Conservation (phyloP, 2,888 invertebrate genomes). For the Drymonia ruficornis region DNA sequence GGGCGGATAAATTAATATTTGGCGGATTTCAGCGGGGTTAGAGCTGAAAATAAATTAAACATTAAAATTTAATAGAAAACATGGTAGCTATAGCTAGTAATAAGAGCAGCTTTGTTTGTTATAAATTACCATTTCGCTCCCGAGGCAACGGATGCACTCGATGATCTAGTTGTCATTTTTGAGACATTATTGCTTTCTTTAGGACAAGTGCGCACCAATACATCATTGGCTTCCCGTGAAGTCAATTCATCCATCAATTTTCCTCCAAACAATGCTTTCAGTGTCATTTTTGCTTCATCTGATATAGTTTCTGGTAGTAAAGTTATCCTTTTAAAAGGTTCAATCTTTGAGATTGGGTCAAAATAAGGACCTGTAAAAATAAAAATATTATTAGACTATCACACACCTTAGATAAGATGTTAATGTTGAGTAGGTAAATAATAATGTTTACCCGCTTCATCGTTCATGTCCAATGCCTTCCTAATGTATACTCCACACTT, state of each 20-base stretch:
- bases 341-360: slow-evolving; percentile 86
- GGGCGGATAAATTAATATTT: slow-evolving; percentile 93
- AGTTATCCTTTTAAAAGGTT: slow-evolving; percentile 90
- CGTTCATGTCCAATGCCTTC: slow-evolving; percentile 88
- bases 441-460: slow-evolving; percentile 69
- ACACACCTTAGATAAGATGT: background rate
- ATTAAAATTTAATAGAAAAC: slow-evolving; percentile 5
- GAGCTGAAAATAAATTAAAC: slow-evolving; percentile 70
- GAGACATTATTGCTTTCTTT: slow-evolving; percentile 78
- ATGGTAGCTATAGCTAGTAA: slow-evolving; percentile 5
- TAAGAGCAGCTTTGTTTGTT: background rate
- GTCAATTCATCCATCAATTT: slow-evolving; percentile 89
- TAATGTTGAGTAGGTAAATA: background rate
- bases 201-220: slow-evolving; percentile 90
- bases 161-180: slow-evolving; percentile 72
- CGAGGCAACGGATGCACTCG: slow-evolving; percentile 59
- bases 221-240: slow-evolving; percentile 91
- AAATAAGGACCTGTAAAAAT: slow-evolving; percentile 80
- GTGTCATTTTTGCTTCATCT: slow-evolving; percentile 86
- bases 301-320: slow-evolving; percentile 88
- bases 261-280: slow-evolving; percentile 87
- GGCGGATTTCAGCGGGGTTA: slow-evolving; percentile 82
- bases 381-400: slow-evolving; percentile 9
- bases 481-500: slow-evolving; percentile 89
- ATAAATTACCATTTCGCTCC: slow-evolving; percentile 66